These are phyloP conservation scores for Pelobates fuscus DNA, from an alignment of 2,113 vertebrate species.

Conservation along the genomic window DNA sequence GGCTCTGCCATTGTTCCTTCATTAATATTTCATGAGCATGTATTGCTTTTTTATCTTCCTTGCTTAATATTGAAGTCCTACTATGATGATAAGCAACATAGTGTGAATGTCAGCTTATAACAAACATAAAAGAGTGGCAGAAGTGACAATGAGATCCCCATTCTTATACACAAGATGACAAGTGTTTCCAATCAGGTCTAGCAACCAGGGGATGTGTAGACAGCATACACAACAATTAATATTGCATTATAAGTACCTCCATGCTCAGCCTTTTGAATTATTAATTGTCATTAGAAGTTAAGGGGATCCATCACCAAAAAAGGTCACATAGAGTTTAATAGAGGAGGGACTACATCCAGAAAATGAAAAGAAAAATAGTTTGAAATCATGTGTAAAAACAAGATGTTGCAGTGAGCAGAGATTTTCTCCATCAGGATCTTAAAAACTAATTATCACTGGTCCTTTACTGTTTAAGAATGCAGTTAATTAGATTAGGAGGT, in stretches of 20 bases:
- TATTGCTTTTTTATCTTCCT: neutral
- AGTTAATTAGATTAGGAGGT: neutral
- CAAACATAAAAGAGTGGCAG: neutral
- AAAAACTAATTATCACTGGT: neutral
- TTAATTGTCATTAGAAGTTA: slow-evolving; percentile 4
- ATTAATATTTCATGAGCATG: slow-evolving; percentile 36
- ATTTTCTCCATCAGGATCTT: neutral
- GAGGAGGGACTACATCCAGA: neutral
- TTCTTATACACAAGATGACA: neutral
- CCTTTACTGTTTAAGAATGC: neutral
- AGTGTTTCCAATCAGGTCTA: neutral
- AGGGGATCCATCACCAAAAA: neutral
- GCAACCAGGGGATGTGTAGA: neutral
- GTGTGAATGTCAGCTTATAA: neutral
- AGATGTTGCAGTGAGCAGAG: neutral
- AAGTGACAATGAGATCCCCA: neutral
- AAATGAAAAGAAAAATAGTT: neutral
- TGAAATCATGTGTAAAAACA: neutral
- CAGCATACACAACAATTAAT: neutral
- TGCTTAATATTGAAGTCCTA: neutral
- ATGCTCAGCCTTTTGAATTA: neutral
- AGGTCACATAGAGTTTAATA: neutral
- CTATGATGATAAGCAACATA: neutral
- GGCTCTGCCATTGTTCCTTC: slow-evolving; percentile 10
- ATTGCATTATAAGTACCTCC: neutral